Base-by-base conservation (phyloP, 2,888 invertebrate genomes). In the Dryocosmus kuriphilus region DNA sequence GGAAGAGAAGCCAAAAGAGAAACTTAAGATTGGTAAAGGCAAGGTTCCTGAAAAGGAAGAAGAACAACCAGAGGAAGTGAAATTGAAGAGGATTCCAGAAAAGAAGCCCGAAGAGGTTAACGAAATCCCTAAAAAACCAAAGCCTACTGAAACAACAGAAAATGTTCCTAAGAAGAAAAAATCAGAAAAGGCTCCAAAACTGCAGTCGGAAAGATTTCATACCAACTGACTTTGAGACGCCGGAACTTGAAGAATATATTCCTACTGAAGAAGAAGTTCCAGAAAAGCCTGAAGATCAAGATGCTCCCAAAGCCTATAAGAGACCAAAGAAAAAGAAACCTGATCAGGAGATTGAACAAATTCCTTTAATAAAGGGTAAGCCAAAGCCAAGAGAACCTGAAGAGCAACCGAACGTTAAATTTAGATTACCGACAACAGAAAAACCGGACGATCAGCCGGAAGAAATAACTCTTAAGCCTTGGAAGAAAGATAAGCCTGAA, bases 31-130 rank as follows among this genome's bases (percentile, higher is more conserved):
- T 75, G 90, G 90, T 0, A 90, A 90, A 82, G 88, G 92, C 5
- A 86, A 87, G 75, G 83, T 90, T 75, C 89, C 89, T 7, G 88
- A 90, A 67, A 81, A 88, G 78, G 82, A 87, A 41, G 85, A 90
- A 76, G 81, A 84, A 63, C 85, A 86, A 41, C 85, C 88, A 7
- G 91, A 92, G 81, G 84, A 88, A 8, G 82, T 92, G 0, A 89
- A 89, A 80, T 78, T 92, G 46, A 92, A 89, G 82, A 92, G 92
- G 82, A 80, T 90, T 73, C 91, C 91, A 16, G 87, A 87, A 61
- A 89, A 88, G 77, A 82, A 85, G 75, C 82, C 85, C 62, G 90
- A 92, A 57, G 86, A 89, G 35, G 86, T 89, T 57, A 90, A 87
- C 83, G 85, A 91, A 81, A 81, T 81, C 27, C 83, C 86, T 19